These are phyloP conservation scores for Meles meles DNA, from an alignment of 2,113 vertebrate genomes.

Conservation along the genomic window DNA sequence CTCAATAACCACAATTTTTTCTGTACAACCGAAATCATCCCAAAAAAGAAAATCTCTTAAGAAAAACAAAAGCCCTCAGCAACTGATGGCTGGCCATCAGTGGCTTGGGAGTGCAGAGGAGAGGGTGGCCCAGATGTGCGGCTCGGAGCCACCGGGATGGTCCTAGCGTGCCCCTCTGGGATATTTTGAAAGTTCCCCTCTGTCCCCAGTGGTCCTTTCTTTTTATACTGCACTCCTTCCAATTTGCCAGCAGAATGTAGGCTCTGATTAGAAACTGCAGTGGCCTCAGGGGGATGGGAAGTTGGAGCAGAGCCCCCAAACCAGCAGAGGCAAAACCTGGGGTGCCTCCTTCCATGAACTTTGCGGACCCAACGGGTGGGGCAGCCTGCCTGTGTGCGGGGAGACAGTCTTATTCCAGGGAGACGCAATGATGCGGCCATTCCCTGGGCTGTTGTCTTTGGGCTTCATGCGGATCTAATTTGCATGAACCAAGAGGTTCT, in stretches of 20 bases:
- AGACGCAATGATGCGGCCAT: neutral
- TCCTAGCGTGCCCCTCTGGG: neutral
- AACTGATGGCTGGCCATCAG: neutral
- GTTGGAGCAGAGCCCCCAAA: neutral
- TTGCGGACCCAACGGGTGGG: neutral
- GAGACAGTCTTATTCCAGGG: neutral
- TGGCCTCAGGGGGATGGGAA: neutral
- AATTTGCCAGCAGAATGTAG: neutral
- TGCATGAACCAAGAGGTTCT: neutral
- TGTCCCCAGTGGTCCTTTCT: neutral
- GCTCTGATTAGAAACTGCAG: neutral
- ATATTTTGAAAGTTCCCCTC: neutral
- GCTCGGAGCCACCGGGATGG: neutral
- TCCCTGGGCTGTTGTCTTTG: neutral
- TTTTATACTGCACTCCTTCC: neutral
- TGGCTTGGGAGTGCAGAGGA: neutral
- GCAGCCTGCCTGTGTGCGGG: neutral
- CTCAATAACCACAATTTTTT: neutral
- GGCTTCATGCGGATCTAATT: neutral
- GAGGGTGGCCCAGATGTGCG: fast-evolving
- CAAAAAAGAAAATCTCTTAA: neutral
- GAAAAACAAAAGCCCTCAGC: neutral
- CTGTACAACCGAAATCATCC: neutral
- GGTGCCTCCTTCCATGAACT: neutral
- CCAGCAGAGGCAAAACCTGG: neutral